Conservation (phyloP, 2,797 vertebrate species). For the Dallia pectoralis region DNA sequence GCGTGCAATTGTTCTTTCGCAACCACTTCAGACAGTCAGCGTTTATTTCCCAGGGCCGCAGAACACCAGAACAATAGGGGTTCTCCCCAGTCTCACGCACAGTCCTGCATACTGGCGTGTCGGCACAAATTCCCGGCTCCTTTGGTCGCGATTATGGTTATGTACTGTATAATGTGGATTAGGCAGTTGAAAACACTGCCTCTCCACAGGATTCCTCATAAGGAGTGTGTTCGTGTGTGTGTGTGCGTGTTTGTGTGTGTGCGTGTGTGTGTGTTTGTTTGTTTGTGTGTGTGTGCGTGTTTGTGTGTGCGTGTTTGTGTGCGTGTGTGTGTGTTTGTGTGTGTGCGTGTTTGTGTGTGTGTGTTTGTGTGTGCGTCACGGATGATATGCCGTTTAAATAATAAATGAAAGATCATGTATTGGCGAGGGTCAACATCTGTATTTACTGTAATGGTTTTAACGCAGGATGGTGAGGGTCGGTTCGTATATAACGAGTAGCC, state of each 20-base stretch:
- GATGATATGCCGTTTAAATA: slow-evolving; percentile 20
- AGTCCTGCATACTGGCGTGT: slow-evolving; percentile 35
- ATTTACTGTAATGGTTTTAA: slow-evolving; percentile 7
- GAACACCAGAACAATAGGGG: slow-evolving; percentile 36
- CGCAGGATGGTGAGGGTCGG: slow-evolving; percentile 9
- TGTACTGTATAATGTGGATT: slow-evolving; percentile 35
- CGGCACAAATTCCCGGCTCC: slow-evolving; percentile 43
- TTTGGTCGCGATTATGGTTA: slow-evolving; percentile 35
- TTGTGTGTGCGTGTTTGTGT: too few relatives aligned
- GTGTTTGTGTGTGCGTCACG: background rate
- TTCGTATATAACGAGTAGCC: background rate
- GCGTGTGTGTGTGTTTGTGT: too few relatives aligned
- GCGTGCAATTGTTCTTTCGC: slow-evolving; percentile 43
- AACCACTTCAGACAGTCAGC: slow-evolving; percentile 51
- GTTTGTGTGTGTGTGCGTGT: too few relatives aligned
- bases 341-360: too few relatives aligned
- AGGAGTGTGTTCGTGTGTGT: background rate
- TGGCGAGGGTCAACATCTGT: slow-evolving; percentile 22
- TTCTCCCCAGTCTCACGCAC: slow-evolving; percentile 25
- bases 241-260: too few relatives aligned
- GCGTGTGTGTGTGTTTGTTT: too few relatives aligned
- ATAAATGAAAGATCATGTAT: slow-evolving; percentile 23
- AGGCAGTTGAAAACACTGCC: slow-evolving; percentile 21
- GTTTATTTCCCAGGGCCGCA: slow-evolving; percentile 52
- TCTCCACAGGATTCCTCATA: background rate